Evolutionary conservation across 64 coral and sea anemone species (phyloP), one percentile per base, ranked within the genome.

Genomic region (Montipora cactus): DNA sequence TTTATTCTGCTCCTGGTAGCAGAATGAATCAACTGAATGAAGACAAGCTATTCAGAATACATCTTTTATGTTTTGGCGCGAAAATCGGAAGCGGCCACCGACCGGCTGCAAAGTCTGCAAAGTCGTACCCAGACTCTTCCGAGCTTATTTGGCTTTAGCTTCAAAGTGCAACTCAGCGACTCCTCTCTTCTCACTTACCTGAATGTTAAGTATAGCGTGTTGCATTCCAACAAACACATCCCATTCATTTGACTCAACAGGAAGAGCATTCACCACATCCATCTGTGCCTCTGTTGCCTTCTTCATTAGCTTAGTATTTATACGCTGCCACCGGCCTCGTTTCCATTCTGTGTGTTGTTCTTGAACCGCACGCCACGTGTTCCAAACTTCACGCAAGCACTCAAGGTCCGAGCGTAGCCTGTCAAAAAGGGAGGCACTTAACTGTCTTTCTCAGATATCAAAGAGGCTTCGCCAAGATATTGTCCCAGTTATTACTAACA

Each of bases 261-360:
- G 95, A 18, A 99, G 83, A 5, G 91, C 84, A 37, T 64, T 79
- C 15, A 99, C 92, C 53, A 96, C 83, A 50, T 94, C 92, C n/a
- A 86, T 74, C 79, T 99, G 97, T 4, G 89, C 95, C 53, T 99
- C 97, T 52, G 95, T 94, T 21, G 92, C 95, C 67, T 99, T 92
- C 53, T 90, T 87, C 91, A 99, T 96, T 4, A 96, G 89, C 20
- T 92, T 93, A 44, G 97, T 96, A 89, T 97, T 97, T 44, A 97
- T 97, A 59, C 95, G 93, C 83, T 97, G 95, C 95, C 95, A 97
- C 45, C 95, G 88, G 12, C 95, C 95, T 2, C 95, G 95, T 47
- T 97, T 97, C 95, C 95, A 97, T 87, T 97, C 95, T 8, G 92
- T 91, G 16, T 97, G 95, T 44, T 97, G 95, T 66, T 97, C 95